phyloP scores from a whole-genome alignment of 2,888 invertebrate genomes.

The Neocrepidodera transversa region DNA sequence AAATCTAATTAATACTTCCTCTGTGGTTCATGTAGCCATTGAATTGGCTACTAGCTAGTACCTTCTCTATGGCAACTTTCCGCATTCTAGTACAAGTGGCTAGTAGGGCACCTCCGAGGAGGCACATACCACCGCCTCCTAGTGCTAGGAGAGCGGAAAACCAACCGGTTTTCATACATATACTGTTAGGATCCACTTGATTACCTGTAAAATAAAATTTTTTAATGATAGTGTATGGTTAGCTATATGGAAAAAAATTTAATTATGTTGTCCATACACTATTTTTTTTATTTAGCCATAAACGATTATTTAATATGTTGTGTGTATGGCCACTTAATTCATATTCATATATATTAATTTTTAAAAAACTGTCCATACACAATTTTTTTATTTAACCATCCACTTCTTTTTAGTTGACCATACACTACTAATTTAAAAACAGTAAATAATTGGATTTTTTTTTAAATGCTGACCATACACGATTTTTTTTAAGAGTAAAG shows the following conservation, averaged over 20 bases:
- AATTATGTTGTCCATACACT: conserved; percentile 18
- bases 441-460: no score
- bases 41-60: conserved; percentile 54
- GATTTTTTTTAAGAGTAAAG: no score
- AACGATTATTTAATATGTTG: no score
- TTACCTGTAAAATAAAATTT: conserved; percentile 14
- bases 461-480: no score
- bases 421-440: no score
- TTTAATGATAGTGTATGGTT: no score
- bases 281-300: no score
- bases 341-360: no score
- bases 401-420: no score
- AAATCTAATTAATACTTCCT: conserved; percentile 56
- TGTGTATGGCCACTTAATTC: no score
- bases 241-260: neutral
- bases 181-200: conserved; percentile 52
- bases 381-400: no score
- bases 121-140: conserved; percentile 65
- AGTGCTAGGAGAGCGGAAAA: conserved; percentile 64
- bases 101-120: conserved; percentile 75
- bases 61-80: conserved; percentile 62
- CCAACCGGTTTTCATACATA: conserved; percentile 62
- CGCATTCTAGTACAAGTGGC: conserved; percentile 80
- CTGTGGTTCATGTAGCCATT: conserved; percentile 61
- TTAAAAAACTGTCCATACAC: no score